These are phyloP conservation scores for Amitus sp. DNA, from an alignment of 2,888 invertebrate species.

Conservation along the genomic window DNA sequence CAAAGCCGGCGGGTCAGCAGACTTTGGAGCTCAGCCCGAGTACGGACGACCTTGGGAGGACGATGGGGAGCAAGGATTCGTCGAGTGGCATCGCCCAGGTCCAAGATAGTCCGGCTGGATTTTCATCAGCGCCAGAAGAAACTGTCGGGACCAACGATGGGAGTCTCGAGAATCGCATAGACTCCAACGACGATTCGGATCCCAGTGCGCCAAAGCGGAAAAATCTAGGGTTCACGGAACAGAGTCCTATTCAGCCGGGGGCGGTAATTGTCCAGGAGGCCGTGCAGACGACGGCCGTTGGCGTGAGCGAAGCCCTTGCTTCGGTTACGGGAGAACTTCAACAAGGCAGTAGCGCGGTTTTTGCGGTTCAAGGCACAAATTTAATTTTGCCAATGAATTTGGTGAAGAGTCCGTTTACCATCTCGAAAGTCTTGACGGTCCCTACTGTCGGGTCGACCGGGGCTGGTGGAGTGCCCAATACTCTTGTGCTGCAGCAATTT, in stretches of 20 bases:
- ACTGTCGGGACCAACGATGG: constrained; percentile 45
- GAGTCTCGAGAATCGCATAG: constrained; percentile 51
- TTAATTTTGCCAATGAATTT: constrained; percentile 78
- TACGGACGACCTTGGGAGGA: constrained; percentile 75
- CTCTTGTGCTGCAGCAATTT: constrained; percentile 74
- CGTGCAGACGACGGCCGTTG: constrained; percentile 56
- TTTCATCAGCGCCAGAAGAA: constrained; percentile 59
- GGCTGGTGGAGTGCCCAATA: constrained; percentile 69
- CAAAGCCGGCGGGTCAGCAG: constrained; percentile 67
- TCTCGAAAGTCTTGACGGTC: constrained; percentile 69
- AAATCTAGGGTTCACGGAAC: constrained; percentile 60
- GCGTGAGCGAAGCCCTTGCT: constrained; percentile 73
- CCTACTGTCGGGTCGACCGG: constrained; percentile 53
- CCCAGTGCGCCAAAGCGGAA: constrained; percentile 54
- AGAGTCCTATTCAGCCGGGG: constrained; percentile 54
- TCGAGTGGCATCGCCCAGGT: constrained; percentile 72
- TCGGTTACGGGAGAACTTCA: constrained; percentile 70
- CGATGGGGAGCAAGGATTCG: constrained; percentile 81
- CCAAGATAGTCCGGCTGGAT: constrained; percentile 65
- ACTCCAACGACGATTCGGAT: constrained; percentile 58
- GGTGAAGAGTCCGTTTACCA: constrained; percentile 78
- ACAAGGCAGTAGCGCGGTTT: constrained; percentile 71
- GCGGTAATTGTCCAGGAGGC: constrained; percentile 62
- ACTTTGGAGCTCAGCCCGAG: constrained; percentile 71
- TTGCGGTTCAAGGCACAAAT: constrained; percentile 76